Conservation (phyloP, 2,797 vertebrate species). For the Sebastes oblongus region DNA sequence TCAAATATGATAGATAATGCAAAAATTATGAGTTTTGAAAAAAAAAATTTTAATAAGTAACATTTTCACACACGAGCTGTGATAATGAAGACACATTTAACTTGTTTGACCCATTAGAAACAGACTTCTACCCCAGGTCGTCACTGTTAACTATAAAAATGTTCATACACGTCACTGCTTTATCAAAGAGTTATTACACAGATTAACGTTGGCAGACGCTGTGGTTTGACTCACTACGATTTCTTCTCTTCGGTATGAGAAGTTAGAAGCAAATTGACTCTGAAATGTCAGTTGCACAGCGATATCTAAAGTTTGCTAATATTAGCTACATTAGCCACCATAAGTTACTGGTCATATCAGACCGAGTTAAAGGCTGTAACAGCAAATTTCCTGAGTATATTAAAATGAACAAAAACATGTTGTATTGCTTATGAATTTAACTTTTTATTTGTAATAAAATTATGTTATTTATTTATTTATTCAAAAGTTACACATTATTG, state of each 20-base stretch:
- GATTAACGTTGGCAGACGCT: not conserved
- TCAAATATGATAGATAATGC: not conserved
- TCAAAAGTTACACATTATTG: not conserved
- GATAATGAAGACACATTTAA: not conserved
- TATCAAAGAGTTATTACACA: not conserved
- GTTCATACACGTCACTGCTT: not conserved
- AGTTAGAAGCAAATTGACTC: too few relatives aligned
- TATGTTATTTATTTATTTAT: not conserved
- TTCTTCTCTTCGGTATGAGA: not conserved
- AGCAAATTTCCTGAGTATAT: too few relatives aligned
- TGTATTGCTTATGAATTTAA: not conserved
- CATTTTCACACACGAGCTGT: not conserved
- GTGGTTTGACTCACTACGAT: not conserved
- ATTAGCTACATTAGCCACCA: not conserved
- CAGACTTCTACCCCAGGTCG: not conserved
- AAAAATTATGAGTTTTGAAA: not conserved
- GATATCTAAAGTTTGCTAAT: not conserved
- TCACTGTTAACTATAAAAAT: not conserved
- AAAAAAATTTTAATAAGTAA: not conserved
- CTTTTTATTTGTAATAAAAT: not conserved
- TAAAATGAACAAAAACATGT: too few relatives aligned
- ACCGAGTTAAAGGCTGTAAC: too few relatives aligned
- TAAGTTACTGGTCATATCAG: not conserved
- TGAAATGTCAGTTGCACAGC: not conserved
- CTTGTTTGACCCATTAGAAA: not conserved